These are phyloP conservation scores for Hemichromis elongatus DNA, from an alignment of 2,113 vertebrate genomes.

Conservation along the genomic window DNA sequence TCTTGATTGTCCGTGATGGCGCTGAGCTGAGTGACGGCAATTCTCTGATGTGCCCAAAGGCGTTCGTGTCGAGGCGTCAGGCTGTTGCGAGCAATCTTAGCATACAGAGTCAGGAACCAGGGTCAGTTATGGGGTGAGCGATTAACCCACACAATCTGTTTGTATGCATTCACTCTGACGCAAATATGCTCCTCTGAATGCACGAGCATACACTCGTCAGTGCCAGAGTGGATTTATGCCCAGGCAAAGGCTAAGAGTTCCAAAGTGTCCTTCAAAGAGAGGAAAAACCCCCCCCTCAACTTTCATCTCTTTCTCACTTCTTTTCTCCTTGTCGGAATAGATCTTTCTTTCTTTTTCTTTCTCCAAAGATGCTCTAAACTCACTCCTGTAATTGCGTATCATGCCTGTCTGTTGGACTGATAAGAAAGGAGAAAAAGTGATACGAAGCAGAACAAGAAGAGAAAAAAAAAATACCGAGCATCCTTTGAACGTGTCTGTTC, in stretches of 20 bases:
- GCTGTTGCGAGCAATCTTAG: constrained; percentile 2
- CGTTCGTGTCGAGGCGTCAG: background rate
- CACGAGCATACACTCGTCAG: background rate
- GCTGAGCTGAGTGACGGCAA: background rate
- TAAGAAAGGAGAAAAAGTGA: background rate
- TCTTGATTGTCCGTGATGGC: constrained; percentile 15
- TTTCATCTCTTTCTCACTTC: background rate
- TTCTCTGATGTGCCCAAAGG: background rate
- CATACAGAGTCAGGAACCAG: background rate
- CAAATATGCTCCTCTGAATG: background rate
- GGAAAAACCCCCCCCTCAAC: background rate
- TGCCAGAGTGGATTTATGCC: constrained; percentile 13
- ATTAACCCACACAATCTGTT: constrained; percentile 31
- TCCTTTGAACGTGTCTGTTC: constrained; percentile 38
- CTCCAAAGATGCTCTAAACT: constrained; percentile 12
- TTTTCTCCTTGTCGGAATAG: background rate
- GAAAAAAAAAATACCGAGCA: background rate
- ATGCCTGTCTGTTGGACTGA: constrained; percentile 12
- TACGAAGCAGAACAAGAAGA: background rate
- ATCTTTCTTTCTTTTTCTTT: background rate
- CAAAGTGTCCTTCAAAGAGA: constrained; percentile 34
- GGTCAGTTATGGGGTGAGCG: constrained; percentile 5
- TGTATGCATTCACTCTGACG: background rate
- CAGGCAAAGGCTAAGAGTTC: constrained; percentile 29
- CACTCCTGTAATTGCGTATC: constrained; percentile 18